Conservation (phyloP, 2,888 invertebrate genomes). For the Gymnosoma rotundatum region DNA sequence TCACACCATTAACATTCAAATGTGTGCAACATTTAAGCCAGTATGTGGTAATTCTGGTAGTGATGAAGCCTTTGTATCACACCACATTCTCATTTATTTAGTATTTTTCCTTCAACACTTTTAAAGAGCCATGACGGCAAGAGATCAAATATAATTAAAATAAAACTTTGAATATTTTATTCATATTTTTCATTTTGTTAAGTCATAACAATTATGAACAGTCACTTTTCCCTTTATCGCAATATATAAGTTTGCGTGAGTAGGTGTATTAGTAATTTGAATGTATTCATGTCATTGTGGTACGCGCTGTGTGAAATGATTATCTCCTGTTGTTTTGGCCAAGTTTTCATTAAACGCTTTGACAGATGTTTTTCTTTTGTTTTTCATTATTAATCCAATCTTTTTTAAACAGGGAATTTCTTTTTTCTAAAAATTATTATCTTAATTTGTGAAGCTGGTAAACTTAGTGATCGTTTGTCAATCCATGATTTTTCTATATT, state of each 20-base stretch:
- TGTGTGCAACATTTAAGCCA: constrained; percentile 24
- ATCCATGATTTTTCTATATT: no score
- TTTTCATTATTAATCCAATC: not conserved
- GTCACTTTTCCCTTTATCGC: not conserved
- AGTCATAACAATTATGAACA: constrained; percentile 33
- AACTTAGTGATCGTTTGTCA: no score
- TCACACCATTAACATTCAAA: constrained; percentile 7
- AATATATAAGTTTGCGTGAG: not conserved
- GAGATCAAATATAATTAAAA: constrained; percentile 51
- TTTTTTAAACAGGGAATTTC: constrained; percentile 3
- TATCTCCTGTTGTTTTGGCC: constrained; percentile 38
- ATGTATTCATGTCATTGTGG: constrained; percentile 39
- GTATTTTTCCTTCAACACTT: constrained; percentile 22
- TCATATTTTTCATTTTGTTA: constrained; percentile 3
- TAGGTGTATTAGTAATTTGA: constrained; percentile 7
- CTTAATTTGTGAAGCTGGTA: no score
- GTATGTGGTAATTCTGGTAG: constrained; percentile 1
- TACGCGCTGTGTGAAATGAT: constrained; percentile 28
- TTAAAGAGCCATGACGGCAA: constrained; percentile 24
- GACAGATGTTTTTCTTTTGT: not conserved
- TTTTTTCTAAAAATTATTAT: no score
- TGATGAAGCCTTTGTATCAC: not conserved
- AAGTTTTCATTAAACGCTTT: constrained; percentile 14
- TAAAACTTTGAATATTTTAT: constrained; percentile 21
- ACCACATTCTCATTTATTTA: not conserved